phyloP scores from a whole-genome alignment of 2,113 vertebrate species.

The Neoarius graeffei region DNA sequence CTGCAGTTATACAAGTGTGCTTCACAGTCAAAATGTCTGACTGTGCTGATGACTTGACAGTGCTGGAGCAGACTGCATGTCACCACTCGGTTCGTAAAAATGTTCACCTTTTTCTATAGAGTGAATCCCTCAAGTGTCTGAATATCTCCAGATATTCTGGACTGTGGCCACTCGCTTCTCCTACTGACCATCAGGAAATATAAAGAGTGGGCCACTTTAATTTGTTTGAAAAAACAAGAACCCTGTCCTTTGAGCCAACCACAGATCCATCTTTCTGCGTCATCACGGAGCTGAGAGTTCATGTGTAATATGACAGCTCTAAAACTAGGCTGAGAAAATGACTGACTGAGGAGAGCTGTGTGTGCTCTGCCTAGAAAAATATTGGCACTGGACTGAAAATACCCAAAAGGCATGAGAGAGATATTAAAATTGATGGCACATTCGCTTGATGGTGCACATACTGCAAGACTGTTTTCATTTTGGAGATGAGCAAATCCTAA shows the following conservation, averaged over 20 bases:
- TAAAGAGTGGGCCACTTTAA: background rate
- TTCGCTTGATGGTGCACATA: background rate
- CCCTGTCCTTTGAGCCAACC: background rate
- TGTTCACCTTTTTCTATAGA: too few species aligned
- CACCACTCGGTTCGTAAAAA: background rate
- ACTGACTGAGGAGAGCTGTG: too few species aligned
- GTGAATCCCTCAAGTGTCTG: background rate
- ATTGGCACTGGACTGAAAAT: background rate
- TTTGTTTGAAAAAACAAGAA: background rate
- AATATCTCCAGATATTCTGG: background rate
- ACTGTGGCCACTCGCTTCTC: background rate
- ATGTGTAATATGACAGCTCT: background rate
- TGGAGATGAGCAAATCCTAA: background rate
- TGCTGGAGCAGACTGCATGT: background rate
- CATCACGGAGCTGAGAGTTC: background rate
- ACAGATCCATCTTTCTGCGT: background rate
- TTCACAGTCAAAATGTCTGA: background rate
- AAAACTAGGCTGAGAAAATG: background rate
- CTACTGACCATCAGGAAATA: background rate
- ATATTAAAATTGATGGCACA: background rate
- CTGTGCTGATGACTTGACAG: background rate
- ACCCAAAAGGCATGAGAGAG: background rate
- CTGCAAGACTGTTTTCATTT: background rate
- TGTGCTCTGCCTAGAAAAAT: background rate
- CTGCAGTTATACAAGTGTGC: background rate